Conservation (phyloP, 2,113 vertebrate species). For the Odocoileus virginianus region DNA sequence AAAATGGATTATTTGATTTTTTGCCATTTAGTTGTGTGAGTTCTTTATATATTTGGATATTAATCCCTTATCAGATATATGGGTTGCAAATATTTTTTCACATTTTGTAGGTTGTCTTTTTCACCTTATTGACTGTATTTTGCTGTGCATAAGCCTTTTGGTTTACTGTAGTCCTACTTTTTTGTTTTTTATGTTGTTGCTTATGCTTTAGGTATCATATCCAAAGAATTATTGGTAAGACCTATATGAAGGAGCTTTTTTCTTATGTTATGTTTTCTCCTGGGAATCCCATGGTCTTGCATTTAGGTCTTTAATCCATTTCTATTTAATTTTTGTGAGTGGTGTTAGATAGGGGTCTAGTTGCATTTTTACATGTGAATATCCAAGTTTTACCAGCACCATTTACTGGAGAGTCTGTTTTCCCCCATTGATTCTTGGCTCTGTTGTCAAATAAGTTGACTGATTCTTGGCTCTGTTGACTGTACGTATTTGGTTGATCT, state of each 20-base stretch:
- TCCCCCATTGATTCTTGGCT: background rate
- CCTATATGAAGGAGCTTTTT: background rate
- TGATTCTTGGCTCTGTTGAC: background rate
- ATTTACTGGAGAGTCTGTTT: background rate
- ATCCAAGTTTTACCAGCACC: background rate
- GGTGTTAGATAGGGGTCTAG: background rate
- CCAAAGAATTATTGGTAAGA: background rate
- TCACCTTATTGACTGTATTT: background rate
- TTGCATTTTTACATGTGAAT: background rate
- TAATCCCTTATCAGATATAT: background rate
- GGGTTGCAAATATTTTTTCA: background rate
- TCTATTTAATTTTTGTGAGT: background rate
- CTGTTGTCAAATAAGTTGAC: background rate
- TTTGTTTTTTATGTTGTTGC: background rate
- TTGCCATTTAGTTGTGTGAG: background rate
- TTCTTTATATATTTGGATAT: background rate
- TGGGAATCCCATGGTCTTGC: background rate
- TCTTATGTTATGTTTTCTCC: background rate
- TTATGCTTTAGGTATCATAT: background rate
- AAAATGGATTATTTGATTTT: background rate
- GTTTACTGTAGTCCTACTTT: background rate
- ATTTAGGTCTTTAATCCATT: background rate
- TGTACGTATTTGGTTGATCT: background rate
- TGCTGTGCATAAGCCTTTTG: background rate
- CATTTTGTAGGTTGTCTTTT: background rate